These are phyloP conservation scores for Dryobates pubescens DNA, from an alignment of 2,797 vertebrate genomes.

Conservation along the genomic window DNA sequence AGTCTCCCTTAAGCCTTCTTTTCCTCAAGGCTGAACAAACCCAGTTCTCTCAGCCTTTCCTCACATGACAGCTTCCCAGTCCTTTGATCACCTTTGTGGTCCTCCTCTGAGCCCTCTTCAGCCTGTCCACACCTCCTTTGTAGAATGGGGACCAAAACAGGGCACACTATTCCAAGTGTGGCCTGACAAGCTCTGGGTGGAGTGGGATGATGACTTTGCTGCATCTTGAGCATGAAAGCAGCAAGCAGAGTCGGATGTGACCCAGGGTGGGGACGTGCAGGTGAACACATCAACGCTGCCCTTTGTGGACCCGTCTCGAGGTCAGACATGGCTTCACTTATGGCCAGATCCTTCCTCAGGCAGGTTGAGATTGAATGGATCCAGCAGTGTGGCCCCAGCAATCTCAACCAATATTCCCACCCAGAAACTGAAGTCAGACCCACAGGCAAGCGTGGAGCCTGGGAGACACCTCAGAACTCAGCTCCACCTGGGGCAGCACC, in stretches of 20 bases:
- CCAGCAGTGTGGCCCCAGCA: neutral
- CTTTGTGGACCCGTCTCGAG: neutral
- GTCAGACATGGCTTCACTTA: neutral
- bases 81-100: too few relatives aligned
- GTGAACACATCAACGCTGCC: accelerated
- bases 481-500: accelerated
- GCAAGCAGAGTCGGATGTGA: accelerated
- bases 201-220: too few relatives aligned
- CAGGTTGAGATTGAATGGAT: neutral
- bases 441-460: neutral
- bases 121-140: neutral
- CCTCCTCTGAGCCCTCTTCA: too few relatives aligned
- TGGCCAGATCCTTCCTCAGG: neutral
- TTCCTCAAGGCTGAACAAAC: neutral
- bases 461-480: neutral
- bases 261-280: neutral
- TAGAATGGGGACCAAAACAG: neutral
- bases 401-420: neutral
- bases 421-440: neutral
- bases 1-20: neutral
- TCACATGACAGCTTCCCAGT: neutral
- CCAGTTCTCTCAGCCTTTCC: neutral
- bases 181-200: too few relatives aligned
- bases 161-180: neutral
- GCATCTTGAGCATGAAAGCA: neutral